Evolutionary conservation across 2,797 vertebrate species (phyloP), one percentile per base, ranked within the genome.

Genomic region (Brotogeris chrysoptera): DNA sequence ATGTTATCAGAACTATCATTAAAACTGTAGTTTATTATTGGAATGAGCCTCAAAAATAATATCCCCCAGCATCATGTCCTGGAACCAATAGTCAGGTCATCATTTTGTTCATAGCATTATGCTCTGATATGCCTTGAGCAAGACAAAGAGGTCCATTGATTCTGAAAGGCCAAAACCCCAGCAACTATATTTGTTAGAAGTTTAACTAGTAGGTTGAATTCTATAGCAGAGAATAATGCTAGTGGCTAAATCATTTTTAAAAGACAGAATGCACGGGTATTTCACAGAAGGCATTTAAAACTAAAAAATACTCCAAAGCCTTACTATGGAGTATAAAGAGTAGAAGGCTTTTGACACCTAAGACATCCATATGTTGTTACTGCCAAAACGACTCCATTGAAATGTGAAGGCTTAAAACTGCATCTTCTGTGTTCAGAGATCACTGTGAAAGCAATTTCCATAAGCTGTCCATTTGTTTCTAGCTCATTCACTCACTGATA

Each of bases 111-210:
- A 50, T 70, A 53, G 60, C 80, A 96, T 90, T 89, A 90, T 94
- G 81, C 87, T 81, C 65, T 68, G 47, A 84, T 87, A n/a, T 69
- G 59, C 72, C 68, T 88, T 21, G 1, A 77, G 52, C 47, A 92
- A 94, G 80, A 95, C 70, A 94, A 96, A 97, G 61, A 95, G 38
- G 28, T 64, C 91, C 77, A 90, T 96, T 96, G 94, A 97, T 95
- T 96, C 91, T 92, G 60, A 96, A 97, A 89, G 52, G 65, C 38
- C 61, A 97, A 93, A 92, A 90, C 32, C 65, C 70, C 69, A 96
- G 92, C 73, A 86, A 77, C 41, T 94, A 13, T n/a, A 55, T 28
- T 72, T 73, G 21, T 43, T 81, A 88, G 24, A 78, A 84, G 39
- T 36, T 61, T 90, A 84, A 90, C 85, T 49, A 95, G 72, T 32